phyloP scores from a whole-genome alignment of 1,140 invertebrate species.

The Amyelois transitella region DNA sequence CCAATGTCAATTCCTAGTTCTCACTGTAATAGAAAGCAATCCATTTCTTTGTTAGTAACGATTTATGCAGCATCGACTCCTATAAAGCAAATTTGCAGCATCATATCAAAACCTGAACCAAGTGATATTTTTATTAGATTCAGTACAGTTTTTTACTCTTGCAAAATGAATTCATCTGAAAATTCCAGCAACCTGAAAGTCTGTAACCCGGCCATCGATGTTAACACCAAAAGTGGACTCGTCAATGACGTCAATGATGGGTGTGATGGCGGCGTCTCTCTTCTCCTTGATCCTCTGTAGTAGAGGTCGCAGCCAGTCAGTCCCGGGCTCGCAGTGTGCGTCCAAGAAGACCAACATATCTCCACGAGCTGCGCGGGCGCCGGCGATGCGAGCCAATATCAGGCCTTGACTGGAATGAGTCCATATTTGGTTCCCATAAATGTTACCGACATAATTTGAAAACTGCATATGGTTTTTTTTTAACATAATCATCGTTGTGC shows the following conservation, averaged over 20 bases:
- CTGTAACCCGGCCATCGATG: conserved; percentile 82
- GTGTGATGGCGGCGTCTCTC: conserved; percentile 85
- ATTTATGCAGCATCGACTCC: too few species aligned
- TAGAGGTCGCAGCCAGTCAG: conserved; percentile 90
- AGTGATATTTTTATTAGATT: too few species aligned
- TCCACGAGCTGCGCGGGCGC: conserved; percentile 82
- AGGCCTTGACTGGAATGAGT: conserved; percentile 79
- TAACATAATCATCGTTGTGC: too few species aligned
- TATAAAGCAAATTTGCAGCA: too few species aligned
- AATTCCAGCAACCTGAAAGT: conserved; percentile 62
- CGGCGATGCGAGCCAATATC: conserved; percentile 87
- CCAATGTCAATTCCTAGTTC: too few species aligned
- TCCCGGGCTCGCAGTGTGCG: conserved; percentile 91
- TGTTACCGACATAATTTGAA: too few species aligned
- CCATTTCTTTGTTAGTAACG: too few species aligned
- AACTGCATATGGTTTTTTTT: too few species aligned
- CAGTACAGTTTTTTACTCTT: too few species aligned
- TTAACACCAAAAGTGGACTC: conserved; percentile 88
- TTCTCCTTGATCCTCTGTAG: conserved; percentile 89
- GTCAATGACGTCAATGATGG: conserved; percentile 87
- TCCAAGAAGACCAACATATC: conserved; percentile 94
- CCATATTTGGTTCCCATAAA: neutral
- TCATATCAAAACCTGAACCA: too few species aligned
- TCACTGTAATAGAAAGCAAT: too few species aligned
- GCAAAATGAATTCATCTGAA: too few species aligned